Evolutionary conservation across 2,797 vertebrate species (phyloP).

Genomic region (Parotocinclus haroldoi): DNA sequence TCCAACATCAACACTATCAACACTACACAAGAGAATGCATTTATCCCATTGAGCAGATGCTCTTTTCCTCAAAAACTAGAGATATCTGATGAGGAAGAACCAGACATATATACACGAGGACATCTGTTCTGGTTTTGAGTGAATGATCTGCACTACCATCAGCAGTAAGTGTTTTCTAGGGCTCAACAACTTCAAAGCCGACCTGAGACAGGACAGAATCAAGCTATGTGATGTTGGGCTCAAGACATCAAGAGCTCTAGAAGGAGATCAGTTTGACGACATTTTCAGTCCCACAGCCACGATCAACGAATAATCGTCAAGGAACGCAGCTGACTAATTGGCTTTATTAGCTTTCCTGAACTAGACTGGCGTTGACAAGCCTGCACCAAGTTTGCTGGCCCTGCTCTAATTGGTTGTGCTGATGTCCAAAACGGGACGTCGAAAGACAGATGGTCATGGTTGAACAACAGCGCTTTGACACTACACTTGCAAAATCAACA

Average conservation of each 20-base stretch:
- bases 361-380: no score
- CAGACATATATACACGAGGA: constrained; percentile 5
- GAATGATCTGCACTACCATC: constrained; percentile 11
- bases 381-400: no score
- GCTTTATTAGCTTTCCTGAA: no score
- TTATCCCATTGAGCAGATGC: constrained; percentile 41
- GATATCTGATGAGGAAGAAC: neutral
- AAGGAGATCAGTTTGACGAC: no score
- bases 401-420: neutral
- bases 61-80: no score
- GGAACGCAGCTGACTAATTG: no score
- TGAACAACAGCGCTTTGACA: neutral
- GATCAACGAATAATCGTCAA: no score
- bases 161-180: constrained; percentile 31
- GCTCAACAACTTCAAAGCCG: constrained; percentile 14
- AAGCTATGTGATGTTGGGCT: neutral
- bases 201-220: constrained; percentile 10
- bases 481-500: neutral
- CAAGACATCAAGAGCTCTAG: no score
- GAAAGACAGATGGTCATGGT: neutral
- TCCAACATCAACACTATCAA: constrained; percentile 23
- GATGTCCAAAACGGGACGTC: neutral
- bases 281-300: no score
- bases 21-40: constrained; percentile 38
- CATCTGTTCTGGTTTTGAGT: constrained; percentile 6